These are phyloP conservation scores for Papilio demoleus DNA, from an alignment of 2,888 invertebrate genomes.

Conservation along the genomic window DNA sequence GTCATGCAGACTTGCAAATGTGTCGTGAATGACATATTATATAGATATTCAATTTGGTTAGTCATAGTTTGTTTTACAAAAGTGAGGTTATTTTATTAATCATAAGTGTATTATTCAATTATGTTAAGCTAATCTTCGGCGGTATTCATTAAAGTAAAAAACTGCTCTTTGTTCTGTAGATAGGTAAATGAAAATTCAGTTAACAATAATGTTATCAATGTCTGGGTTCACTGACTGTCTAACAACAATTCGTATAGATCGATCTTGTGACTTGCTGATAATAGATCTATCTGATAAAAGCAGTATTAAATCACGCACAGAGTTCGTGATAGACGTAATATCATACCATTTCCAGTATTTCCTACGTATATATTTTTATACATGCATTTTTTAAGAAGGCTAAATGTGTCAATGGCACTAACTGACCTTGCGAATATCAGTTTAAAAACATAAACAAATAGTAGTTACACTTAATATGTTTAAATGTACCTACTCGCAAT, in stretches of 20 bases:
- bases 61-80: not conserved
- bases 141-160: not conserved
- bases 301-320: slow-evolving; percentile 15
- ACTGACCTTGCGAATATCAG: too few species aligned
- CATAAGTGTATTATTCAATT: not conserved
- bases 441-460: too few species aligned
- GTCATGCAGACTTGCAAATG: not conserved
- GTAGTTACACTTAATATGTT: not conserved
- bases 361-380: not conserved
- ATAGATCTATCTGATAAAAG: slow-evolving; percentile 23
- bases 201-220: not conserved
- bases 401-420: too few species aligned
- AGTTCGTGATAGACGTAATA: slow-evolving; percentile 12
- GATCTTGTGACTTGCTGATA: slow-evolving; percentile 28
- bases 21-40: not conserved
- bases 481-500: too few species aligned
- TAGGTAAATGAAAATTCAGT: not conserved
- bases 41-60: too few species aligned
- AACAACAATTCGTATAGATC: slow-evolving; percentile 25
- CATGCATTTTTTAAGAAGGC: not conserved
- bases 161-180: not conserved
- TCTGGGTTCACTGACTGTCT: slow-evolving; percentile 29
- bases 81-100: not conserved
- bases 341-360: not conserved
- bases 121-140: not conserved